These are phyloP conservation scores for Salvator merianae DNA, from an alignment of 2,113 vertebrate genomes.

Conservation along the genomic window DNA sequence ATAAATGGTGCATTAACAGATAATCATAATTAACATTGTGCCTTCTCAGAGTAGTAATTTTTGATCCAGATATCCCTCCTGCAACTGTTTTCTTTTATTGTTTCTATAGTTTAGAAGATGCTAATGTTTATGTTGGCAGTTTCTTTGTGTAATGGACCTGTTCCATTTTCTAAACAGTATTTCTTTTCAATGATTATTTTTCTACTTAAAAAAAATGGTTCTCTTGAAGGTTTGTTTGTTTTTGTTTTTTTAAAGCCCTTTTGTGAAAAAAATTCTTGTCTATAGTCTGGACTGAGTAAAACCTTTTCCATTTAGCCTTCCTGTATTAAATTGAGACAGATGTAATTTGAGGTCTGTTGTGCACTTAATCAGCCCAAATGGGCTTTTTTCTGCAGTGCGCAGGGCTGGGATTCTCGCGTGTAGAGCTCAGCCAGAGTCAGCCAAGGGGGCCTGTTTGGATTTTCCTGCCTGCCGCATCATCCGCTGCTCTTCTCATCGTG, in stretches of 20 bases:
- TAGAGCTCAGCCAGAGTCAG: not conserved
- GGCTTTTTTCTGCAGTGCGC: no score
- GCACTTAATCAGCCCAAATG: not conserved
- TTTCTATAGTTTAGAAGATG: conserved; percentile 25
- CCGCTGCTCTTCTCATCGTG: not conserved
- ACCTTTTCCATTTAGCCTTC: not conserved
- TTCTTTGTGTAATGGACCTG: conserved; percentile 30
- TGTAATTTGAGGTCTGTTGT: not conserved
- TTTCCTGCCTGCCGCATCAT: not conserved
- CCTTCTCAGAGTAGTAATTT: conserved; percentile 16
- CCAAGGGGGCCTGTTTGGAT: not conserved
- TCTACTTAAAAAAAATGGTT: conserved; percentile 18
- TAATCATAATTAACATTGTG: conserved; percentile 22
- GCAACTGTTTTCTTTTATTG: conserved; percentile 34
- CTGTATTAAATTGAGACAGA: not conserved
- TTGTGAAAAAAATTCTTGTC: not conserved
- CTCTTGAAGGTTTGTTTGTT: not conserved
- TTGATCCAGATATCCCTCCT: conserved; percentile 22
- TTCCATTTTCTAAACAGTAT: conserved; percentile 34
- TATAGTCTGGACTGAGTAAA: not conserved
- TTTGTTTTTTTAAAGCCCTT: conserved; percentile 1
- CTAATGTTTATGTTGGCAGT: conserved; percentile 46
- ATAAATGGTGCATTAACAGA: conserved; percentile 12
- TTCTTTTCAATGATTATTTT: conserved; percentile 33
- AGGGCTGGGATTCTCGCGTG: not conserved